Evolutionary conservation across 2,113 vertebrate species (phyloP).

Genomic region (Nicator chloris): DNA sequence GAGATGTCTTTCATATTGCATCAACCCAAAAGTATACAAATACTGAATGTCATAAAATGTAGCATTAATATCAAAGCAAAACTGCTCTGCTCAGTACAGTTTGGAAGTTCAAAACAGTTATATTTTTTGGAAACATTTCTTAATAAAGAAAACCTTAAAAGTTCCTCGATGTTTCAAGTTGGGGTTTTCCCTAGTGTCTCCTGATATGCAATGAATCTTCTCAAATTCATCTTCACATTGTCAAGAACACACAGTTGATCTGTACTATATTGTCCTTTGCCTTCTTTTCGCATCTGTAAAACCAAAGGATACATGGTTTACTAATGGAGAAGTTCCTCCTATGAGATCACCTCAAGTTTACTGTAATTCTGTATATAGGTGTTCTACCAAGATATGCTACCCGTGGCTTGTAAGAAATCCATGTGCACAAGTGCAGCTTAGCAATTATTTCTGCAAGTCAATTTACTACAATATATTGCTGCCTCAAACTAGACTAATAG

Average conservation of each 20-base stretch:
- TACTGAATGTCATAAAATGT: background rate
- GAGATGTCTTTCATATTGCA: background rate
- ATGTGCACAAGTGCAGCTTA: accelerated
- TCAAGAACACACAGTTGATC: slow-evolving; percentile 93
- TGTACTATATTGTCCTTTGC: slow-evolving; percentile 80
- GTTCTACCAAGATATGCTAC: background rate
- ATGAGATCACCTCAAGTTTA: background rate
- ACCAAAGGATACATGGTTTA: background rate
- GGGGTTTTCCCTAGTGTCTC: slow-evolving; percentile 79
- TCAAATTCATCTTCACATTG: slow-evolving; percentile 93
- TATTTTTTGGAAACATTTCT: slow-evolving; percentile 22
- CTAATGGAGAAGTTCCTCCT: background rate
- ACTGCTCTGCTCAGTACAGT: background rate
- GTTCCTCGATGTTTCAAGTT: slow-evolving; percentile 42
- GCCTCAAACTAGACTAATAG: background rate
- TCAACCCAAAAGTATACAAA: slow-evolving; percentile 37
- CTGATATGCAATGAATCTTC: slow-evolving; percentile 92
- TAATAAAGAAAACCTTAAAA: slow-evolving; percentile 37
- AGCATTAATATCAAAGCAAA: background rate
- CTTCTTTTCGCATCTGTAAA: slow-evolving; percentile 90
- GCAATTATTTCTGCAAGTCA: background rate
- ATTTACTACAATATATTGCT: background rate
- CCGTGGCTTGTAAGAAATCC: background rate
- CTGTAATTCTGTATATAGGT: background rate
- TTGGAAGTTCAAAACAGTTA: background rate